These are phyloP conservation scores for Cryptoblepharus egeriae DNA, from an alignment of 2,797 vertebrate species.

Conservation along the genomic window DNA sequence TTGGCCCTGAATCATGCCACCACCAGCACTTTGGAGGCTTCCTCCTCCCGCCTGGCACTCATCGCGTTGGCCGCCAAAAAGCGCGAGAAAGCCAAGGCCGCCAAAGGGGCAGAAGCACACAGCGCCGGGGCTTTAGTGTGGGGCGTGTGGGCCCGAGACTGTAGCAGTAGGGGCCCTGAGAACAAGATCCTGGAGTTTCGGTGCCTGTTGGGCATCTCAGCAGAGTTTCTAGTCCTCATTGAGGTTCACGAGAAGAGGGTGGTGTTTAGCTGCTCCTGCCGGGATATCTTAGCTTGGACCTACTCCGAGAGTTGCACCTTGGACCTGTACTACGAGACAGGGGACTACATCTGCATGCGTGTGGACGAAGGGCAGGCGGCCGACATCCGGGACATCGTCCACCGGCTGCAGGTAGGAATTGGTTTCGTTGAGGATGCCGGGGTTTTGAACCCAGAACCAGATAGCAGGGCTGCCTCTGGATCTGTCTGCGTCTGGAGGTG, in stretches of 20 bases:
- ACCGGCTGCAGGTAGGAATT: slow-evolving; percentile 86
- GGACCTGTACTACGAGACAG: slow-evolving; percentile 89
- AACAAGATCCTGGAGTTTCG: slow-evolving; percentile 59
- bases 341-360: slow-evolving; percentile 83
- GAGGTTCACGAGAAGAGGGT: slow-evolving; percentile 79
- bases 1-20: slow-evolving; percentile 90
- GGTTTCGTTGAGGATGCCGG: background rate
- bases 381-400: slow-evolving; percentile 88
- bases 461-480: background rate
- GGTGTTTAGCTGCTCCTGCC: slow-evolving; percentile 90
- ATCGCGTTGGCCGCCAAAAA: slow-evolving; percentile 87
- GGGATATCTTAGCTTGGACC: slow-evolving; percentile 93
- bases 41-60: slow-evolving; percentile 88
- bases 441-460: no score
- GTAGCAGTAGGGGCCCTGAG: slow-evolving; percentile 12
- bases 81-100: slow-evolving; percentile 85
- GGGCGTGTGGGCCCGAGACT: slow-evolving; percentile 76
- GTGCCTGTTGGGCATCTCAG: slow-evolving; percentile 86
- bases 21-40: slow-evolving; percentile 89
- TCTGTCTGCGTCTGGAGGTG: background rate
- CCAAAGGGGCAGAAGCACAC: slow-evolving; percentile 76
- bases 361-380: slow-evolving; percentile 81
- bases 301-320: slow-evolving; percentile 78
- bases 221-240: slow-evolving; percentile 87
- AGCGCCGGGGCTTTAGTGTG: slow-evolving; percentile 84